phyloP scores from a whole-genome alignment of 2,113 vertebrate genomes.

The Origma solitaria region DNA sequence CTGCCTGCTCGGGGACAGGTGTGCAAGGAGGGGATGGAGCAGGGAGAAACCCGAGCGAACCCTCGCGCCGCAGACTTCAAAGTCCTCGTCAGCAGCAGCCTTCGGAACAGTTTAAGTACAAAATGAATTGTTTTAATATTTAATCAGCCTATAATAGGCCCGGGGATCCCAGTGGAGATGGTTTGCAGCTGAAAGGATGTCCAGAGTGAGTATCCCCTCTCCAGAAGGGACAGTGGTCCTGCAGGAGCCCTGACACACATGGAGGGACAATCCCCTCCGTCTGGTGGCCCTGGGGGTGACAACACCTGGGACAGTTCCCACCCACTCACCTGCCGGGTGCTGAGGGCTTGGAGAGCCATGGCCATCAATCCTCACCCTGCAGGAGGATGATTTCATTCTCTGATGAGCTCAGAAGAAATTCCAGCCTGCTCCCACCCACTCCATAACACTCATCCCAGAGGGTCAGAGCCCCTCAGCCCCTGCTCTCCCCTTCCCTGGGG shows the following conservation, averaged over 20 bases:
- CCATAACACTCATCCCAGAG: rapidly evolving
- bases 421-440: not conserved
- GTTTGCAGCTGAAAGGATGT: conserved; percentile 37
- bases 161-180: conserved; percentile 28
- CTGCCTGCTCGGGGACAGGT: not conserved
- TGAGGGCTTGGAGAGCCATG: not conserved
- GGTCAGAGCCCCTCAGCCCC: not conserved
- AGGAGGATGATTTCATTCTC: not conserved
- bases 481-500: rapidly evolving
- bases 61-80: conserved; percentile 36
- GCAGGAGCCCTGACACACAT: not conserved
- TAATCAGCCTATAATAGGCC: conserved; percentile 68
- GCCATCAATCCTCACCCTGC: not conserved
- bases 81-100: conserved; percentile 55
- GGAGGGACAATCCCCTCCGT: not conserved
- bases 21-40: not conserved
- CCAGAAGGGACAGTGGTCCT: not conserved
- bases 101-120: conserved; percentile 71
- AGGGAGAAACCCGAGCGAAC: not conserved
- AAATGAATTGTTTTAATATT: conserved; percentile 78
- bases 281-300: rapidly evolving
- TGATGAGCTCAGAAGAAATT: not conserved
- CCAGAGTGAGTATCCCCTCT: not conserved
- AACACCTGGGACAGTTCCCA: not conserved
- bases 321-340: rapidly evolving